Evolutionary conservation across 2,797 vertebrate species (phyloP).

Genomic region (Eptatretus atami): DNA sequence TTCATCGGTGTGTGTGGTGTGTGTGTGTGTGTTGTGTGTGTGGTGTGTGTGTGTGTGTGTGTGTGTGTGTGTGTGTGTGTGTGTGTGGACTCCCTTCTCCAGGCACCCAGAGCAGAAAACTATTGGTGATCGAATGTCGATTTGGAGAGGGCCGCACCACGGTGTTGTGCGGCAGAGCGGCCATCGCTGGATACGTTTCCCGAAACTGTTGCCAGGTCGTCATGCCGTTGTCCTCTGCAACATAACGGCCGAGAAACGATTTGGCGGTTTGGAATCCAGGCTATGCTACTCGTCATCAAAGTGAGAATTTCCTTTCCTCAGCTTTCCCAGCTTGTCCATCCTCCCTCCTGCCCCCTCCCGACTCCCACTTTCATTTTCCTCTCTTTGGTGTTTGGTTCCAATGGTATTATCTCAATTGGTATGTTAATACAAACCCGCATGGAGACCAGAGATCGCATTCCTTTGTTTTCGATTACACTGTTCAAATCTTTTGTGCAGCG

Average conservation of each 20-base stretch:
- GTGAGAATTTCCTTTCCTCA: slow-evolving; percentile 20
- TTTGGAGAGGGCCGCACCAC: slow-evolving; percentile 41
- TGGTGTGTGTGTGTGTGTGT: no score
- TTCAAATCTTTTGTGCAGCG: no score
- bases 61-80: no score
- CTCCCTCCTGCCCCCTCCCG: background rate
- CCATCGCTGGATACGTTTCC: slow-evolving; percentile 43
- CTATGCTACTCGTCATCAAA: slow-evolving; percentile 58
- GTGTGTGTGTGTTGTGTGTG: background rate
- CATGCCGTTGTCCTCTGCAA: slow-evolving; percentile 67
- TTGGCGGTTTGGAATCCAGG: slow-evolving; percentile 73
- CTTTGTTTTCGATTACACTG: no score
- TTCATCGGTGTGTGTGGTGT: background rate
- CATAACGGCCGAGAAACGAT: slow-evolving; percentile 84
- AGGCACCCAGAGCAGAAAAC: slow-evolving; percentile 47
- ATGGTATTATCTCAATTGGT: background rate
- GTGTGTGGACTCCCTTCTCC: no score
- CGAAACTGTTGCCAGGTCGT: slow-evolving; percentile 47
- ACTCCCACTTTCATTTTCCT: background rate
- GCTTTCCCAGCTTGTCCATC: background rate
- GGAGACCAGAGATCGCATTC: background rate
- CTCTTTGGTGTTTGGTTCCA: background rate
- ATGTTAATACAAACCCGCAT: background rate
- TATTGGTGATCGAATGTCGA: slow-evolving; percentile 69
- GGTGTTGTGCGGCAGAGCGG: slow-evolving; percentile 81